Conservation (phyloP, 2,888 invertebrate genomes). For the Drosophila imparisetae region DNA sequence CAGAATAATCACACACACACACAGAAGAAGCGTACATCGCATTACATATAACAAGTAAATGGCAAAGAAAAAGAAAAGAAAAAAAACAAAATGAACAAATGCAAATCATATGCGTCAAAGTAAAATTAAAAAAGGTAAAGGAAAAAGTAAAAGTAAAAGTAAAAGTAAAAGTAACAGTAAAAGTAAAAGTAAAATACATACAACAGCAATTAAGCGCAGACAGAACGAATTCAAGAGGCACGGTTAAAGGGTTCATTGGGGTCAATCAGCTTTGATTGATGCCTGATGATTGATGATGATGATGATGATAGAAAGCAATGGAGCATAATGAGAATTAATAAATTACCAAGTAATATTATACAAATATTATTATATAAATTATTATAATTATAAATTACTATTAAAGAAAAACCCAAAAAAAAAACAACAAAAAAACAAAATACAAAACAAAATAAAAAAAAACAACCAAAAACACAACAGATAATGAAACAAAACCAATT, state of each 20-base stretch:
- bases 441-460: constrained; percentile 44
- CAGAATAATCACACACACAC: constrained; percentile 19
- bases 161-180: constrained; percentile 37
- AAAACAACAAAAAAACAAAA: constrained; percentile 23
- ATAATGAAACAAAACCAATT: constrained; percentile 79
- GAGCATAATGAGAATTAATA: constrained; percentile 70
- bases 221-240: constrained; percentile 34
- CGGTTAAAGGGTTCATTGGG: constrained; percentile 30
- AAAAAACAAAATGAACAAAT: constrained; percentile 31
- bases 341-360: constrained; percentile 81
- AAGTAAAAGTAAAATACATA: constrained; percentile 48
- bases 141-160: constrained; percentile 44
- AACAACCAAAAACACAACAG: constrained; percentile 51
- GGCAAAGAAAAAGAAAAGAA: constrained; percentile 38
- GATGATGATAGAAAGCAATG: constrained; percentile 9
- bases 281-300: constrained; percentile 14
- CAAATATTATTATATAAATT: constrained; percentile 79
- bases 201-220: constrained; percentile 39
- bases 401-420: constrained; percentile 65
- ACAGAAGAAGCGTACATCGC: constrained; percentile 44
- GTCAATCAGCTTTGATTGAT: constrained; percentile 40
- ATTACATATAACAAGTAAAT: constrained; percentile 65
- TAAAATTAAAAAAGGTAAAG: constrained; percentile 41
- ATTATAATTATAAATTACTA: constrained; percentile 78
- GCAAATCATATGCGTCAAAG: constrained; percentile 74